Base-by-base conservation (phyloP, 2,888 invertebrate species). In the Ochropleura leucogaster region DNA sequence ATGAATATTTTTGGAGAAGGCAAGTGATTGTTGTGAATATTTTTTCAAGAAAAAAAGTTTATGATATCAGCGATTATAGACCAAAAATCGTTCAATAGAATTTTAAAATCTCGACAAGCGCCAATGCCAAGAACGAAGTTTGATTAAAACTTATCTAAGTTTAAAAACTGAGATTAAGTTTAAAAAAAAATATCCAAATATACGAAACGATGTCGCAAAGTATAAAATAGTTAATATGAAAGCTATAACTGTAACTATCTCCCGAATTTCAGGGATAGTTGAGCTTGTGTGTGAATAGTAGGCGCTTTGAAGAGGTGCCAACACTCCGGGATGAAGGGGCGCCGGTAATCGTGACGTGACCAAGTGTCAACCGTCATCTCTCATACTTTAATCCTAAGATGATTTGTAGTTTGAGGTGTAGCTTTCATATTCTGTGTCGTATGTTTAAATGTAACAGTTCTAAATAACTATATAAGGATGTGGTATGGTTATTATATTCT, bases 241-340 rank as follows among this genome's bases (percentile, higher is more conserved):
- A 68, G 55, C 72, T 85, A 70, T 70, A 76, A 75, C 53, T 66
- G 75, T 72, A 86, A 76, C 86, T 63, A 75, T 76, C 72, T 51
- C 66, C 76, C 72, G 49, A 75, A 85, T 83, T 78, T 80, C 84
- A 80, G 84, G 78, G 72, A 83, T 72, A 77, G 72, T 77, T 77
- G 46, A 64, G 72, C 57, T 72, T 69, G 63, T 66, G 44, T 67
- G 68, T 77, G n/a, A 77, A 83, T 70, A 74, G 64, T 76, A 80
- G 83, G 76, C 76, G 69, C 88, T 92, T 92, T 91, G 92, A 91
- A 77, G 82, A 72, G 66, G 80, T 90, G 92, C 92, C 92, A 92
- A 92, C 87, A 89, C 87, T 88, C 89, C 71, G 14, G 72, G 82
- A 76, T 85, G 77, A 79, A 80, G 74, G 71, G 82, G 74, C 74